Evolutionary conservation across 2,888 invertebrate genomes (phyloP), one percentile per base, ranked within the genome.

Genomic region (Gibbula magus): DNA sequence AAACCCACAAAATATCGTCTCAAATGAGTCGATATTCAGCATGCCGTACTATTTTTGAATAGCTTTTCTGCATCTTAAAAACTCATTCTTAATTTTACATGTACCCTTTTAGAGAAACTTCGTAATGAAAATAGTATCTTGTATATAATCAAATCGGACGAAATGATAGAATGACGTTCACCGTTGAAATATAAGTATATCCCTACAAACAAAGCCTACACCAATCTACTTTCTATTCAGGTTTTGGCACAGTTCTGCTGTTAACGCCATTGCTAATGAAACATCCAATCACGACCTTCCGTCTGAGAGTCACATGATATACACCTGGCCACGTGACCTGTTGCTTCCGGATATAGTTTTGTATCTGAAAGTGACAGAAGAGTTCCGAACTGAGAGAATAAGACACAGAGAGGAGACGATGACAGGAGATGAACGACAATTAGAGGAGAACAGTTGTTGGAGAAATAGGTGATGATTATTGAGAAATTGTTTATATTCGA

Each of bases 211-310:
- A 10, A 45, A 10, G 4, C 35, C 35, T 35, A 3, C 35, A 35
- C 7, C 35, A 35, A 35, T 5, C 4, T 54, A 54, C 22, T 5
- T n/a, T n/a, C 54, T n/a, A 5, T 22, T 2, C 78, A 89, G 89
- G 75, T 88, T 81, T 56, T 89, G 89, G 88, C 88, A 88, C 80
- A 89, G 88, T 70, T 87, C 88, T 32, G 83, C 88, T 66, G 88
- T 88, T 0, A 89, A 89, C 80, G 87, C 87, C 18, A 87, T 89
- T 25, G 88, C 89, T 10, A 86, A 87, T 79, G 87, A 87, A 75
- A 84, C 83, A 0, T 86, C 84, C 53, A 66, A 73, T 4, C 80
- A 77, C 10, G 88, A 88, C 67, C 66, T 87, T 13, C 88, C 87
- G 10, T 67, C 56, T 10, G n/a, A 10, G 5, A 83, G 81, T 61